These are phyloP conservation scores for Rhyacophila brunnea DNA, from an alignment of 1,140 invertebrate genomes.

Conservation along the genomic window DNA sequence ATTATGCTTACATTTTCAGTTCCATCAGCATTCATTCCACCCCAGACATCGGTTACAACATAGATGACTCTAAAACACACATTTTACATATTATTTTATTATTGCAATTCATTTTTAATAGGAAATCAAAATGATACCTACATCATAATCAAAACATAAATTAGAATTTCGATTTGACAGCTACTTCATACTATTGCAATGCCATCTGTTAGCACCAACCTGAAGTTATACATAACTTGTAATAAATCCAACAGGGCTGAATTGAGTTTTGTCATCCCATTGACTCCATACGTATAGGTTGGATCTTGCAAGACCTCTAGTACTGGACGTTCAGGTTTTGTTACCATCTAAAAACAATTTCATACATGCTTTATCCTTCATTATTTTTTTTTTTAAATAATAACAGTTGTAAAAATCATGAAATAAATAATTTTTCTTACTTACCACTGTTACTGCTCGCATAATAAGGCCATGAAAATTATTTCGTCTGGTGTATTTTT, in stretches of 20 bases:
- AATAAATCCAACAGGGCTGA: conserved; percentile 13
- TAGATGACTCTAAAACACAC: conserved; percentile 16
- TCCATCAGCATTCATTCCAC: conserved; percentile 17
- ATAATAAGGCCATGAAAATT: background rate
- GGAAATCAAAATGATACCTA: no score
- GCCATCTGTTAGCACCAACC: background rate
- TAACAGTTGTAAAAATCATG: background rate
- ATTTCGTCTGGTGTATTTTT: background rate
- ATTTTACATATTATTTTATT: background rate
- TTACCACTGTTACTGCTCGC: background rate
- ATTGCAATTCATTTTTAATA: background rate
- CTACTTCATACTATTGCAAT: no score
- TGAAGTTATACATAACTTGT: conserved; percentile 19
- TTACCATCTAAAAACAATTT: conserved; percentile 8
- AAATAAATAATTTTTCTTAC: background rate
- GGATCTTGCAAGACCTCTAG: conserved; percentile 6
- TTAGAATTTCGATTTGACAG: no score
- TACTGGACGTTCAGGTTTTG: background rate
- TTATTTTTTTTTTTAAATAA: background rate
- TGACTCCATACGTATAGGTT: conserved; percentile 13
- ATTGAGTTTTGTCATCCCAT: conserved; percentile 22
- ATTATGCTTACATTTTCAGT: conserved; percentile 11
- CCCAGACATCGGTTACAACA: conserved; percentile 15
- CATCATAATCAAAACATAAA: no score
- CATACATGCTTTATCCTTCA: no score